phyloP scores from a whole-genome alignment of 1,140 invertebrate genomes.

The Temnothorax nylanderi region DNA sequence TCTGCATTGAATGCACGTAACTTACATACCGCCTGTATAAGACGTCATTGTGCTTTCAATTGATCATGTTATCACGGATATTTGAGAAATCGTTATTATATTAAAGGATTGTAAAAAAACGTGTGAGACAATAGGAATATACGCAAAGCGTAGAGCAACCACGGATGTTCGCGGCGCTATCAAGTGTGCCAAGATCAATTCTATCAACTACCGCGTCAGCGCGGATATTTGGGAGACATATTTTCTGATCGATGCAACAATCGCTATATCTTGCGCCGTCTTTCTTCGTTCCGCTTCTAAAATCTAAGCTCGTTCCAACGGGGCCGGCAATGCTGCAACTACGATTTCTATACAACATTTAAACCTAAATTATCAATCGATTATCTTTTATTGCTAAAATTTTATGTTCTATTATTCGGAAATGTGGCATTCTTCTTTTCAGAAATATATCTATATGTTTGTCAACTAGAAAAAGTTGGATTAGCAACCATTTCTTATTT shows the following conservation, averaged over 20 bases:
- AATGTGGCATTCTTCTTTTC: neutral
- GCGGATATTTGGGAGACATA: conserved; percentile 82
- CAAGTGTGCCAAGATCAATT: conserved; percentile 1
- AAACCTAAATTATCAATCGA: neutral
- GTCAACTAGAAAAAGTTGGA: neutral
- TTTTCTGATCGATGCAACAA: conserved; percentile 81
- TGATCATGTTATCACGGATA: neutral
- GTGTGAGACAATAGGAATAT: neutral
- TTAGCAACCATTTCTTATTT: neutral
- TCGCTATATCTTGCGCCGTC: conserved; percentile 18
- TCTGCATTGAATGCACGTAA: conserved; percentile 52
- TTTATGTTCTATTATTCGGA: neutral
- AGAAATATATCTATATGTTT: neutral
- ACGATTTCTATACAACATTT: neutral
- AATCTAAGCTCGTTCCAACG: conserved; percentile 47
- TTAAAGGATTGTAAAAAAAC: conserved; percentile 2
- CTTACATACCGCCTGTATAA: conserved; percentile 37
- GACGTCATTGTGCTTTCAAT: conserved; percentile 12
- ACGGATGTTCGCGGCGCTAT: neutral
- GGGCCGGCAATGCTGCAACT: neutral
- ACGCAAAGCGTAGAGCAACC: conserved; percentile 5
- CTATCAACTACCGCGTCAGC: conserved; percentile 3
- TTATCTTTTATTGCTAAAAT: neutral
- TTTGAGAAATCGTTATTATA: neutral
- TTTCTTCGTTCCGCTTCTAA: conserved; percentile 28